phyloP scores from a whole-genome alignment of 2,888 invertebrate species.

The Nemotelus pantherinus region DNA sequence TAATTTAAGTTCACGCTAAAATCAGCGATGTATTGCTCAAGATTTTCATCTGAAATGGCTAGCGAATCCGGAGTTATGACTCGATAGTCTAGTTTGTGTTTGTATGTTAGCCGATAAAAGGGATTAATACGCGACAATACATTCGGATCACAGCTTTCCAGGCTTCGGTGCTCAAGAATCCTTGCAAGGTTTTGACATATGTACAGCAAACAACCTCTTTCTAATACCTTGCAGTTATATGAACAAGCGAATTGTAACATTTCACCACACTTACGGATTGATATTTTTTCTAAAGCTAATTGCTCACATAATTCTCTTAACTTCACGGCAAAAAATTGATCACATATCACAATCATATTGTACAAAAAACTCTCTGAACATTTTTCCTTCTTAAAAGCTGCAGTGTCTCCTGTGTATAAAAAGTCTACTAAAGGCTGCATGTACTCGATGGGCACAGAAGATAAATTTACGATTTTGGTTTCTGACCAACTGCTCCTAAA shows the following conservation, averaged over 20 bases:
- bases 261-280: slow-evolving; percentile 79
- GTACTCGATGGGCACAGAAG: slow-evolving; percentile 60
- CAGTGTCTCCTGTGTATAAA: slow-evolving; percentile 77
- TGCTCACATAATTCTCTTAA: slow-evolving; percentile 79
- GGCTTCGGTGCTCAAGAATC: slow-evolving; percentile 73
- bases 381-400: slow-evolving; percentile 69
- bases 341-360: slow-evolving; percentile 80
- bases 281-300: slow-evolving; percentile 72
- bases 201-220: slow-evolving; percentile 78
- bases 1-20: slow-evolving; percentile 67
- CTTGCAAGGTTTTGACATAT: slow-evolving; percentile 79
- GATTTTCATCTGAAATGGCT: slow-evolving; percentile 70
- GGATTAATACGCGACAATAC: slow-evolving; percentile 73
- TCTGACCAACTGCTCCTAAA: slow-evolving; percentile 78
- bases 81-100: slow-evolving; percentile 68
- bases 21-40: slow-evolving; percentile 63
- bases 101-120: slow-evolving; percentile 73
- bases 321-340: slow-evolving; percentile 79
- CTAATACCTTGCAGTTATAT: slow-evolving; percentile 80
- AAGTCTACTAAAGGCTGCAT: slow-evolving; percentile 77
- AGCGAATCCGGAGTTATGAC: slow-evolving; percentile 76
- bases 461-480: slow-evolving; percentile 58
- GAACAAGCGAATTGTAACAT: slow-evolving; percentile 78
- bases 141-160: slow-evolving; percentile 72
- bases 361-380: slow-evolving; percentile 76